These are phyloP conservation scores for Cotesia congregata DNA, from an alignment of 2,888 invertebrate species.

Conservation along the genomic window DNA sequence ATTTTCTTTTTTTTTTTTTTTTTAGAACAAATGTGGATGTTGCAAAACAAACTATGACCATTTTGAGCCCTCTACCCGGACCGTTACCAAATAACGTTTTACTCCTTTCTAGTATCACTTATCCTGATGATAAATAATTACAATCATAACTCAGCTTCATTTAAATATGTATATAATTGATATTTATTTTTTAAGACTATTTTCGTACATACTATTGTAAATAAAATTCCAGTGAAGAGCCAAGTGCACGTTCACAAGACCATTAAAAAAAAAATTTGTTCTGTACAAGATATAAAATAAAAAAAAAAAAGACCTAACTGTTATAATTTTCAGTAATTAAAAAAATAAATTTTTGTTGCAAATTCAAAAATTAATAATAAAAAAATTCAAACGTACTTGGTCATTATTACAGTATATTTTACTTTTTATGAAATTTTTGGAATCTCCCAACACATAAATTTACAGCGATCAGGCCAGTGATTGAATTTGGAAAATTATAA, in stretches of 20 bases:
- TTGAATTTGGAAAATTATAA: no score
- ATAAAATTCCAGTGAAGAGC: neutral
- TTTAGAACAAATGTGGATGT: constrained; percentile 90
- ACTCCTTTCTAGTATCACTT: constrained; percentile 91
- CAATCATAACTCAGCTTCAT: neutral
- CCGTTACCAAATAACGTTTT: constrained; percentile 91
- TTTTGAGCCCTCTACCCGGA: constrained; percentile 93
- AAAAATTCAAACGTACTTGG: no score
- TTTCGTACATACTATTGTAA: neutral
- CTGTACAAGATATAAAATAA: no score
- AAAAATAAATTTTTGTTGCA: no score
- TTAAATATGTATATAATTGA: neutral
- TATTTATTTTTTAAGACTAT: neutral
- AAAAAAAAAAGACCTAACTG: no score
- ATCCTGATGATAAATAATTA: constrained; percentile 89
- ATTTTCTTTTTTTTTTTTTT: constrained; percentile 49
- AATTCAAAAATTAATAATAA: no score
- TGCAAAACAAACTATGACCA: constrained; percentile 88
- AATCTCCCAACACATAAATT: neutral
- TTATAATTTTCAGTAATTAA: no score
- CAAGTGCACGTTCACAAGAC: no score
- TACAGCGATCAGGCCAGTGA: no score
- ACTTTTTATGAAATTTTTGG: no score
- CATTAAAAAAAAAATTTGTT: no score
- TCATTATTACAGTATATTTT: no score